Evolutionary conservation across 2,113 vertebrate species (phyloP).

Genomic region (Phylloscopus trochiloides): DNA sequence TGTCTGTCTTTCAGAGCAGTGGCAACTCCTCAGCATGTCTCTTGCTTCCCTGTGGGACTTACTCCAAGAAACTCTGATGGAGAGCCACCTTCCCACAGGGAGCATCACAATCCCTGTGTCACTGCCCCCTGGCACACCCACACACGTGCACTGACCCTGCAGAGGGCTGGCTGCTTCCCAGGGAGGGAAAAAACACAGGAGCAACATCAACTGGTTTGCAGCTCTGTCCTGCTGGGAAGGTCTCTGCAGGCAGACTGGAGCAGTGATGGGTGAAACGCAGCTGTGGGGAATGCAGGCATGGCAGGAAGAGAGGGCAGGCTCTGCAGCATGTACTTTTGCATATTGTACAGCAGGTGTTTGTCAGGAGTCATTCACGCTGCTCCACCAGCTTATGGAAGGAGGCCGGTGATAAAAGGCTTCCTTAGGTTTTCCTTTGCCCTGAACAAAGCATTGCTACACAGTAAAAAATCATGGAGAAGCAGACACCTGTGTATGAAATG

Average conservation of each 20-base stretch:
- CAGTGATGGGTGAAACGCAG: background rate
- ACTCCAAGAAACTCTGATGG: background rate
- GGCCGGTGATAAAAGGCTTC: background rate
- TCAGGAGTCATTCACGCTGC: background rate
- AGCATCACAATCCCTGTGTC: background rate
- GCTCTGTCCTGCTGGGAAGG: background rate
- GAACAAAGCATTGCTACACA: background rate
- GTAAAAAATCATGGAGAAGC: background rate
- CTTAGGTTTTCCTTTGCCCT: background rate
- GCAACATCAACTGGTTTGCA: background rate
- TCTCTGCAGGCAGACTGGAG: background rate
- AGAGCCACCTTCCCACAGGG: background rate
- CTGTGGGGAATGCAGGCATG: background rate
- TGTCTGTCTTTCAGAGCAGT: background rate
- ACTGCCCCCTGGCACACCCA: background rate
- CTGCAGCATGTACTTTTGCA: background rate
- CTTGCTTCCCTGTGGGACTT: background rate
- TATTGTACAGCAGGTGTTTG: background rate
- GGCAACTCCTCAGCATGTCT: background rate
- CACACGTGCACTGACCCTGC: accelerated
- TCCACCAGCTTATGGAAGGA: background rate
- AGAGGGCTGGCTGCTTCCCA: background rate
- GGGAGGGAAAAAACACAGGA: background rate
- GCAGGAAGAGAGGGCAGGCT: background rate
- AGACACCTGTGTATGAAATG: background rate